Evolutionary conservation across 2,113 vertebrate species (phyloP), one percentile per base, ranked within the genome.

Genomic region (Vulpes vulpes): DNA sequence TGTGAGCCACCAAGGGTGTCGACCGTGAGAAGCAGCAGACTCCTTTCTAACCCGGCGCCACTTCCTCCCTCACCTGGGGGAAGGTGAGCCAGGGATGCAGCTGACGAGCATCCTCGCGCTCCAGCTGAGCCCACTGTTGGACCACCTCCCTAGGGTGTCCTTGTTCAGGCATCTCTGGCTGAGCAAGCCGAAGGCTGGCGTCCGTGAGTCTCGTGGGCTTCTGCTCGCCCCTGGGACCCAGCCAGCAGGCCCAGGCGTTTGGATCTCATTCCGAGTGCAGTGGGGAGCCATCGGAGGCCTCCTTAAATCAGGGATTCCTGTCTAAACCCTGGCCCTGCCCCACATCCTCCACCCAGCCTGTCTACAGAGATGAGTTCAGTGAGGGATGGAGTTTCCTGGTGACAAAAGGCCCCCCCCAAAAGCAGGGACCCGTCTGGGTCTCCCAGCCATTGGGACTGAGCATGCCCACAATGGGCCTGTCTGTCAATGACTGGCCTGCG

Each of bases 301-400:
- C 32, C 88, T 60, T 22, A n/a, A 35, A 22, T 20, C 8, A 12
- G 53, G 30, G 22, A 6, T 10, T 57, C 30, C 71, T 38, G 38
- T 51, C 16, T 15, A 30, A 14, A 12, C n/a, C 38, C 62, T 73
- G 1, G 0, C 12, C 78, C 57, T 23, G 15, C 27, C 53, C 65
- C n/a, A 32, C 67, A 2, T 51, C 20, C 65, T 69, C 85, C 80
- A 97, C 87, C 94, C 59, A 69, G 5, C 0, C 8, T 22, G 35
- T 89, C 62, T 71, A 62, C 49, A 89, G 92, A 74, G 55, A 73
- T 67, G 84, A 53, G 32, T 73, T 32, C 62, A 65, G 62, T 93
- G 94, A 88, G 55, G 94, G 76, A 62, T 51, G 79, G 38, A 94
- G 94, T 90, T 80, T 84, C 94, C 91, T 92, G 88, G 93, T 96